These are phyloP conservation scores for Cyanocitta stelleri DNA, from an alignment of 2,113 vertebrate genomes.

Conservation along the genomic window DNA sequence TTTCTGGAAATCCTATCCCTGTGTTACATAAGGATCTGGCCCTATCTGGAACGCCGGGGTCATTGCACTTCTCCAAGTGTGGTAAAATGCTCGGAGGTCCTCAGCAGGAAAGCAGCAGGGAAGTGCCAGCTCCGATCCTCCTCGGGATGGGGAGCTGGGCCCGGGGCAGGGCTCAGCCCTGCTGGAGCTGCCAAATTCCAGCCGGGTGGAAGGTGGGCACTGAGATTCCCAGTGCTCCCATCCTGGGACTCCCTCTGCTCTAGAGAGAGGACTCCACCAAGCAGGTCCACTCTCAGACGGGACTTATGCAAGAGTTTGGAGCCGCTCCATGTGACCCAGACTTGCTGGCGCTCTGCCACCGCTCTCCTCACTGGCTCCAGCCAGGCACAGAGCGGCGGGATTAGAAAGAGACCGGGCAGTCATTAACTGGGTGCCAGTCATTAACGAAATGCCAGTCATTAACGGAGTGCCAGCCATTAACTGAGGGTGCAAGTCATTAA, in stretches of 20 bases:
- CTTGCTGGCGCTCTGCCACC: constrained; percentile 57
- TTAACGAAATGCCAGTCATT: background rate
- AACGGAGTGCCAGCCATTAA: background rate
- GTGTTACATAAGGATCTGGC: constrained; percentile 46
- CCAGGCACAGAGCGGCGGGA: background rate
- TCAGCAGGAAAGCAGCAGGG: background rate
- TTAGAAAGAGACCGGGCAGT: background rate
- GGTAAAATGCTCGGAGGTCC: constrained; percentile 32
- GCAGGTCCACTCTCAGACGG: constrained; percentile 52
- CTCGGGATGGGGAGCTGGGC: background rate
- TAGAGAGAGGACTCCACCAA: constrained; percentile 14
- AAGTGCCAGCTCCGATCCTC: background rate
- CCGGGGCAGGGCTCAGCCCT: background rate
- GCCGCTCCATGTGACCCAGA: constrained; percentile 64
- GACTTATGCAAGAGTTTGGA: constrained; percentile 64
- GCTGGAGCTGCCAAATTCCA: background rate
- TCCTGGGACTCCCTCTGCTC: background rate
- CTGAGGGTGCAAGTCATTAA: background rate
- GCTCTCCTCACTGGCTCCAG: constrained; percentile 26
- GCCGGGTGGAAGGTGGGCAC: background rate
- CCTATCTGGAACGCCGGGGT: constrained; percentile 37
- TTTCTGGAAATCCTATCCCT: constrained; percentile 43
- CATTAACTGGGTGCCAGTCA: background rate
- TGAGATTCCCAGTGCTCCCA: background rate
- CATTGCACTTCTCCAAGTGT: background rate